Evolutionary conservation across 2,113 vertebrate species (phyloP).

Genomic region (Cyanoramphus novaezelandiae): DNA sequence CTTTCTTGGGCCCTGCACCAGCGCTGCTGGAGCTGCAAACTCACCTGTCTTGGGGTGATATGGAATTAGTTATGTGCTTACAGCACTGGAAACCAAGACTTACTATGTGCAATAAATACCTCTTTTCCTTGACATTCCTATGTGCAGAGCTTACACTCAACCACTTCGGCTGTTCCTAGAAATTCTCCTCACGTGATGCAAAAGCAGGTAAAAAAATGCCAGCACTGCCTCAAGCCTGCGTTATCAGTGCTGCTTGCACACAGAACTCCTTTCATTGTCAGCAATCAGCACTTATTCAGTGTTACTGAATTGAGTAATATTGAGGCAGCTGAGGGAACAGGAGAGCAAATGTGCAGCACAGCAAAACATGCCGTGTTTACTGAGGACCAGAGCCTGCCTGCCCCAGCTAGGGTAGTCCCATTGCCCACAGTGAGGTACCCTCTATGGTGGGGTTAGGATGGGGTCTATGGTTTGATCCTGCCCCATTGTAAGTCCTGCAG

Average conservation of each 20-base stretch:
- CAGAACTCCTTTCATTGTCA: background rate
- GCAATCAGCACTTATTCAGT: background rate
- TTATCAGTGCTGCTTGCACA: background rate
- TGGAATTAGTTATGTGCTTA: background rate
- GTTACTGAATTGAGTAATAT: background rate
- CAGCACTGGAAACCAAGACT: background rate
- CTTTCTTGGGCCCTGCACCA: background rate
- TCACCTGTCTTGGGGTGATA: background rate
- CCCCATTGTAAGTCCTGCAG: too few species aligned
- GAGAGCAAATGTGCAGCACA: background rate
- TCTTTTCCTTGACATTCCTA: background rate
- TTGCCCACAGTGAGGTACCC: rapidly evolving
- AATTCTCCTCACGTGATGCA: background rate
- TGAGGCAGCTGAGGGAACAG: background rate
- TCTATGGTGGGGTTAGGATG: background rate
- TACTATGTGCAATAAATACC: background rate
- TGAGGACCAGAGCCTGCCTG: background rate
- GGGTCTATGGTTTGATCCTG: background rate
- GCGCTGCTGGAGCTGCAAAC: background rate
- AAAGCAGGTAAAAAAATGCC: background rate
- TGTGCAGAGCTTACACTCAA: background rate
- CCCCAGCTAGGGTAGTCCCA: background rate
- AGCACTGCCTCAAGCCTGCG: background rate
- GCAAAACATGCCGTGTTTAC: background rate
- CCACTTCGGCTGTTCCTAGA: background rate